Evolutionary conservation across 1,140 invertebrate species (phyloP), one percentile per base, ranked within the genome.

Genomic region (Lasioglossum baleicum): DNA sequence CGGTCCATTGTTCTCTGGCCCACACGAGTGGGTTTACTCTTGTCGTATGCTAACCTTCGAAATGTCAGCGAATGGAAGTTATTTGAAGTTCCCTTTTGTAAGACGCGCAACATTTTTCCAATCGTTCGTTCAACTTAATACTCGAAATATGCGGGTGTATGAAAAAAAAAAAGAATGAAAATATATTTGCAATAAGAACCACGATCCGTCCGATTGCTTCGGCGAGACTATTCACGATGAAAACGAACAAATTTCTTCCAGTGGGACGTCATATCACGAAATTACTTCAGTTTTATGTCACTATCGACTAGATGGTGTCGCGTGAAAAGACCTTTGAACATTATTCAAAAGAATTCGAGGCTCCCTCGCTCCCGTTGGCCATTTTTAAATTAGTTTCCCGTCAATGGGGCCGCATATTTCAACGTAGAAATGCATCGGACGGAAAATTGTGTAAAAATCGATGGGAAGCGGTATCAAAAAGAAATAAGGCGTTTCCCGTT

Each of bases 351-450:
- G 60, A 71, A 71, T 53, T 35, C 75, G 60, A 40, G 11, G 15
- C 68, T 63, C 31, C 48, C 60, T 15, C 13, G 51, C 42, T 17
- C 40, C 26, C 51, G 31, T 78, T 11, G 44, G 31, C 48, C 44
- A 71, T 78, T 42, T 78, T 64, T 64, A 64, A 71, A 64, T 78
- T 78, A 78, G 68, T 53, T 61, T 31, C 0, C 68, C n/a, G 22
- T 64, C 68, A 72, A 78, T 72, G 48, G 75, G 1, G n/a, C 35
- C 75, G 44, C 13, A 65, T 72, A 78, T 78, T 78, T 78, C 69
- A 53, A 72, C 68, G 68, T 60, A 35, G 60, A 72, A 65, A 65
- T 65, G 76, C 60, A 56, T 22, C 17, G 20, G 2, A 44, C 61
- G 69, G n/a, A 26, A 72, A 56, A 11, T 20, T n/a, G 60, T 6